phyloP scores from a whole-genome alignment of 2,888 invertebrate species.

The Liposcelis brunnea region DNA sequence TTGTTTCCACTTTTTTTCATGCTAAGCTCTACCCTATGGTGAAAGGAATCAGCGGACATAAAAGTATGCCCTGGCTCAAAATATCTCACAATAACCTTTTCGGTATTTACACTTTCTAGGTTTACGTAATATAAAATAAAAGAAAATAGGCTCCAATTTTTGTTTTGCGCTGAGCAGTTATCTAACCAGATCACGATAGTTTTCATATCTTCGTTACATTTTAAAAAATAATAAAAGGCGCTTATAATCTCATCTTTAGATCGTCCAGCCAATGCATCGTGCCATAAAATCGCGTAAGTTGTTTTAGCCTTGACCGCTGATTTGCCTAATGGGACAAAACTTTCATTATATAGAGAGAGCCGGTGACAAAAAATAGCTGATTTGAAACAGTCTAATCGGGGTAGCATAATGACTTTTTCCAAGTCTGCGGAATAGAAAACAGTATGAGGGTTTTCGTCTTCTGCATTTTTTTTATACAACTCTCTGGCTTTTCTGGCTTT shows the following conservation, averaged over 20 bases:
- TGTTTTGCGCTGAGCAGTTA: slow-evolving; percentile 15
- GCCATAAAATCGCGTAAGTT: slow-evolving; percentile 13
- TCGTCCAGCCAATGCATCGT: slow-evolving; percentile 13
- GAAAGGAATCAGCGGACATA: slow-evolving; percentile 22
- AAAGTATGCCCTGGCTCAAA: slow-evolving; percentile 20
- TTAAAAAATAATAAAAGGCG: slow-evolving; percentile 14
- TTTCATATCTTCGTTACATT: slow-evolving; percentile 13
- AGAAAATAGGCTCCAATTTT: slow-evolving; percentile 14
- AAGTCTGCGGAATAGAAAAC: slow-evolving; percentile 11
- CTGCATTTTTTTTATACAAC: slow-evolving; percentile 6
- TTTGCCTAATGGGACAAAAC: slow-evolving; percentile 15
- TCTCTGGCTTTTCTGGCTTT: slow-evolving; percentile 1
- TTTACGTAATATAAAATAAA: slow-evolving; percentile 15
- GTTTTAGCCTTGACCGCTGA: not conserved
- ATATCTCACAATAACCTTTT: slow-evolving; percentile 15
- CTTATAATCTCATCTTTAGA: slow-evolving; percentile 14
- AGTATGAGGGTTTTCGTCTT: slow-evolving; percentile 9
- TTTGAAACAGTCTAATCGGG: slow-evolving; percentile 13
- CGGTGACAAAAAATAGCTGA: slow-evolving; percentile 13
- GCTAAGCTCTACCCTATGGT: slow-evolving; percentile 15
- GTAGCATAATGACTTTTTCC: slow-evolving; percentile 15
- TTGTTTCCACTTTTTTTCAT: no score
- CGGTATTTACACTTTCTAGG: slow-evolving; percentile 9
- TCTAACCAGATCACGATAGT: slow-evolving; percentile 17
- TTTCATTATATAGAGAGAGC: slow-evolving; percentile 15